Percentiles rank a stretch among this genome's conserved stretches.
Evolutionary conservation across 2,797 vertebrate genomes (phyloP).

Genomic region (Nyctalus aviator): DNA sequence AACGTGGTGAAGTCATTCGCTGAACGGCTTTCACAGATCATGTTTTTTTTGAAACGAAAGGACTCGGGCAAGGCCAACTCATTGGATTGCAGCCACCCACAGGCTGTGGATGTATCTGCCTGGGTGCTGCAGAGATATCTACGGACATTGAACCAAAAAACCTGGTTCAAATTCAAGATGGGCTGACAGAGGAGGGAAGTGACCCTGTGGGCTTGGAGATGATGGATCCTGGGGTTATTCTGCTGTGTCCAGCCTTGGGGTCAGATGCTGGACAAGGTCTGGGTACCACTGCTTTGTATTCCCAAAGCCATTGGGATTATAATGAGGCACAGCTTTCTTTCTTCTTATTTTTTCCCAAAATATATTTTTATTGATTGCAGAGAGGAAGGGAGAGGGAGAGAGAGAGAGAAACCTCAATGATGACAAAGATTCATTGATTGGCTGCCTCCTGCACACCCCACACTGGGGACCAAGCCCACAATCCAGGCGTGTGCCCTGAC

Average conservation of each 20-base stretch:
- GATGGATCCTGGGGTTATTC: not conserved
- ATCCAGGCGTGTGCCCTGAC: too few species aligned
- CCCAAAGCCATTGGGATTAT: not conserved
- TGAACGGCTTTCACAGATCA: not conserved
- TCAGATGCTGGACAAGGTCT: not conserved
- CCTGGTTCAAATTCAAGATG: not conserved
- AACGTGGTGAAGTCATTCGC: not conserved
- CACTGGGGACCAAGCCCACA: too few species aligned
- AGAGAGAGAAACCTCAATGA: too few species aligned
- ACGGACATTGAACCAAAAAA: not conserved
- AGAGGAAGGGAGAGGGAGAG: too few species aligned
- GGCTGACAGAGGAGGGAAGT: not conserved
- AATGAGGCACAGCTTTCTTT: not conserved
- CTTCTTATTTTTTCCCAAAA: too few species aligned
- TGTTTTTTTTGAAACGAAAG: not conserved
- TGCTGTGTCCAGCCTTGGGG: too few species aligned
- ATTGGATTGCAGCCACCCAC: not conserved
- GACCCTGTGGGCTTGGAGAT: not conserved
- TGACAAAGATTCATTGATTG: too few species aligned
- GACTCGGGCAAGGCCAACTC: not conserved
- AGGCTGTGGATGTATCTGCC: not conserved
- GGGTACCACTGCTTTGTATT: not conserved
- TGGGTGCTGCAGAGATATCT: not conserved
- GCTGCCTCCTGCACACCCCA: too few species aligned
- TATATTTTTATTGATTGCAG: too few species aligned